Evolutionary conservation across 2,888 invertebrate genomes (phyloP).

Genomic region (Lamproptera curius): DNA sequence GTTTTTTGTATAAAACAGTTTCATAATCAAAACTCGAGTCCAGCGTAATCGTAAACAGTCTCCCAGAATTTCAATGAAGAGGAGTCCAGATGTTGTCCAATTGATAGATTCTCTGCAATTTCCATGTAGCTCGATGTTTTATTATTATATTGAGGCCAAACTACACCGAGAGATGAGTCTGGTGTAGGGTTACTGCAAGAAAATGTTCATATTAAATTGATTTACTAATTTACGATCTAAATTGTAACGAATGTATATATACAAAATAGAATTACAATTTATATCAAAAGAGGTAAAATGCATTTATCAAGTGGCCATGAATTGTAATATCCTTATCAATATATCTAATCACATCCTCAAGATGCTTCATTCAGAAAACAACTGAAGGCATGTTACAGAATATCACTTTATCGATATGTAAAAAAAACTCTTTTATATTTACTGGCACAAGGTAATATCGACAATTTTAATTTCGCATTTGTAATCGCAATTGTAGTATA

Average conservation of each 20-base stretch:
- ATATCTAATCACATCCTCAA: too few relatives aligned
- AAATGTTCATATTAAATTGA: background rate
- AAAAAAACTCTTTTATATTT: too few relatives aligned
- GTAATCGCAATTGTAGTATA: too few relatives aligned
- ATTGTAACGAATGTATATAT: too few relatives aligned
- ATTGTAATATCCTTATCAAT: background rate
- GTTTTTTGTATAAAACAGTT: background rate
- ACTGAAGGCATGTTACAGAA: too few relatives aligned
- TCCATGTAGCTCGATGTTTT: slow-evolving; percentile 36
- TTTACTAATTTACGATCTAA: background rate
- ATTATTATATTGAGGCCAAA: slow-evolving; percentile 46
- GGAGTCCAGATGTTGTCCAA: background rate
- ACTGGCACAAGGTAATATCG: too few relatives aligned
- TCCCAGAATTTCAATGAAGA: background rate
- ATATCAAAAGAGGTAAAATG: too few relatives aligned
- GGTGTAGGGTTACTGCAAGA: slow-evolving; percentile 52
- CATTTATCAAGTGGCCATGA: background rate
- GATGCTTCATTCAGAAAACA: too few relatives aligned
- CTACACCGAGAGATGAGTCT: slow-evolving; percentile 36
- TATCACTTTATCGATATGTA: too few relatives aligned
- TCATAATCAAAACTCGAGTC: background rate
- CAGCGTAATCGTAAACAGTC: background rate
- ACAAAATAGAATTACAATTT: too few relatives aligned
- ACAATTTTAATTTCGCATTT: too few relatives aligned
- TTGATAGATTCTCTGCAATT: slow-evolving; percentile 39